phyloP scores from a whole-genome alignment of 2,113 vertebrate genomes.

The Indicator indicator region DNA sequence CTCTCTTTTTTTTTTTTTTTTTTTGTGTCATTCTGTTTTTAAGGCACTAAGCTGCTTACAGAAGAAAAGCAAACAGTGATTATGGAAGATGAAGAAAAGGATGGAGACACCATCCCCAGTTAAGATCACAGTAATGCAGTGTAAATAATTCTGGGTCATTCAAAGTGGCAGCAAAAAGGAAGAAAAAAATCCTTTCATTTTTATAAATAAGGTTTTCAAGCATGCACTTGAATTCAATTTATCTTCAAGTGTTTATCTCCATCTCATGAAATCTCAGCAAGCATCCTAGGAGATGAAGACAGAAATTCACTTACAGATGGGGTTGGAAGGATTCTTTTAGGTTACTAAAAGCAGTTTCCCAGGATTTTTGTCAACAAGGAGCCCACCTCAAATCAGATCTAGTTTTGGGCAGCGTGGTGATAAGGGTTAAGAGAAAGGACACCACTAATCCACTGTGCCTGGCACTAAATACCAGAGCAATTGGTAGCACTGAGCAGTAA shows the following conservation, averaged over 20 bases:
- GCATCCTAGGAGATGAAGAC: not conserved
- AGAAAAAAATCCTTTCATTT: not conserved
- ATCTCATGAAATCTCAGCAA: not conserved
- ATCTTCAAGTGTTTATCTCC: not conserved
- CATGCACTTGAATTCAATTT: not conserved
- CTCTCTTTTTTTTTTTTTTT: not conserved
- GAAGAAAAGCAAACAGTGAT: slow-evolving; percentile 81
- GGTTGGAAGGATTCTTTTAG: not conserved
- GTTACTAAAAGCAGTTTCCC: not conserved
- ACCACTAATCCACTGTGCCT: not conserved
- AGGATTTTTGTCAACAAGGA: not conserved
- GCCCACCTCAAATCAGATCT: not conserved
- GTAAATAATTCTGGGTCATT: slow-evolving; percentile 65
- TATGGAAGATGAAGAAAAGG: slow-evolving; percentile 89
- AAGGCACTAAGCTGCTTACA: slow-evolving; percentile 82
- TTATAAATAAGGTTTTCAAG: slow-evolving; percentile 6
- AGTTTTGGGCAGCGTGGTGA: not conserved
- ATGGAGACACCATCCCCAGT: slow-evolving; percentile 71
- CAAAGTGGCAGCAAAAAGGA: slow-evolving; percentile 14
- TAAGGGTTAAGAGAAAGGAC: not conserved
- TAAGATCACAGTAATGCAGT: slow-evolving; percentile 51
- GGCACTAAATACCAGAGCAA: not conserved
- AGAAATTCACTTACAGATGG: not conserved
- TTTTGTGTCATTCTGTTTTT: not conserved
- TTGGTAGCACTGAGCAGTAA: not conserved